phyloP scores from a whole-genome alignment of 2,797 vertebrate species.

The Pristis pectinata region DNA sequence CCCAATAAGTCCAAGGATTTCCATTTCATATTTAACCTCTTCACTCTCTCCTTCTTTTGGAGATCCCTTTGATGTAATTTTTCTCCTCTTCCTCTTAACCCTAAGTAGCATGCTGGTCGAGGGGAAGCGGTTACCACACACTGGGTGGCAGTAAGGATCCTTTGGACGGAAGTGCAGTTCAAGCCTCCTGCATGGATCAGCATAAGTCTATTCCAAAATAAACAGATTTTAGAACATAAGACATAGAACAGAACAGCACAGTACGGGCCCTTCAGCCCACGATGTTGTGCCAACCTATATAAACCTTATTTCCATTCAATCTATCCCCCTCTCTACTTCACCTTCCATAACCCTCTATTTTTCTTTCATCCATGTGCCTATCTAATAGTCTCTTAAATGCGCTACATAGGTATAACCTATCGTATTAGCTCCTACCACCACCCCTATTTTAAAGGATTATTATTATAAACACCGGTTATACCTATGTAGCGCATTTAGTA shows the following conservation, averaged over 20 bases:
- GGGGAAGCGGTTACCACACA: constrained; percentile 83
- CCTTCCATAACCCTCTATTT: too few relatives aligned
- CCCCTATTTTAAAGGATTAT: too few relatives aligned
- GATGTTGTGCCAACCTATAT: too few relatives aligned
- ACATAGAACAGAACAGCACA: not conserved
- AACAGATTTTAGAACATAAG: not conserved
- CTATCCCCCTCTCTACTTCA: too few relatives aligned
- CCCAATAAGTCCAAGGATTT: constrained; percentile 73
- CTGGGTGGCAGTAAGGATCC: constrained; percentile 85
- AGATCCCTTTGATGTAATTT: rapidly evolving
- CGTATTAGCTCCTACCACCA: too few relatives aligned
- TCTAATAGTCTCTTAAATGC: too few relatives aligned
- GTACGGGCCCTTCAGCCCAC: too few relatives aligned
- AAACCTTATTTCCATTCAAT: too few relatives aligned
- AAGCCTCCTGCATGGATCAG: constrained; percentile 72
- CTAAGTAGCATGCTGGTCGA: constrained; percentile 80
- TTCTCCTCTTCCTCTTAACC: constrained; percentile 58
- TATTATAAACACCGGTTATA: too few relatives aligned
- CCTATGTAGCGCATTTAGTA: too few relatives aligned
- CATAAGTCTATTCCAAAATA: constrained; percentile 61
- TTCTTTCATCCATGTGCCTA: too few relatives aligned
- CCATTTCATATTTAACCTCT: constrained; percentile 64
- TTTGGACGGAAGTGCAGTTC: constrained; percentile 84
- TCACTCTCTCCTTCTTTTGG: not conserved
- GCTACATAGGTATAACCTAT: too few relatives aligned